phyloP scores from a whole-genome alignment of 1,140 invertebrate species.

The Ladona fulva region DNA sequence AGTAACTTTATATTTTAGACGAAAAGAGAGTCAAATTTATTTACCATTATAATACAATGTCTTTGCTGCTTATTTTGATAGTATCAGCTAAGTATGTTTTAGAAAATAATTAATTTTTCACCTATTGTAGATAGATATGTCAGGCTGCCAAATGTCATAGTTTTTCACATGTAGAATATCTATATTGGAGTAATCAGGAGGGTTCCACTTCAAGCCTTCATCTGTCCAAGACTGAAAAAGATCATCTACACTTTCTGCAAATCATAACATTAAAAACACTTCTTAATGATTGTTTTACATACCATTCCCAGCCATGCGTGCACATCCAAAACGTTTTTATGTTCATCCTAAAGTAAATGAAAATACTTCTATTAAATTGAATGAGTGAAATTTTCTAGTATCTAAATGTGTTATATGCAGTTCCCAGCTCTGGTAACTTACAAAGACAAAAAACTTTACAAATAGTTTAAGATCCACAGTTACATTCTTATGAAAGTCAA shows the following conservation, averaged over 20 bases:
- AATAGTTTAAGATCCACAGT: not conserved
- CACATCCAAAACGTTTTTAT: slow-evolving; percentile 29
- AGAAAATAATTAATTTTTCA: not conserved
- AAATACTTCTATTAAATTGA: too few relatives aligned
- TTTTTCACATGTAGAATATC: slow-evolving; percentile 32
- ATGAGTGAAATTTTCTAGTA: too few relatives aligned
- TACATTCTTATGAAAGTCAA: not conserved
- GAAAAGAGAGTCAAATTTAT: too few relatives aligned
- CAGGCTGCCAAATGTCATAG: slow-evolving; percentile 39
- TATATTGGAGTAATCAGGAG: slow-evolving; percentile 36
- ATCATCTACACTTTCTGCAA: slow-evolving; percentile 14
- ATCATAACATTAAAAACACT: not conserved
- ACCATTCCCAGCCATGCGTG: slow-evolving; percentile 24
- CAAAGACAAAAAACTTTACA: not conserved
- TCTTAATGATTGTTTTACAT: slow-evolving; percentile 29
- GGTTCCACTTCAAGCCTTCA: slow-evolving; percentile 39
- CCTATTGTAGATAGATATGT: slow-evolving; percentile 38
- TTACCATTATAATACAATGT: too few relatives aligned
- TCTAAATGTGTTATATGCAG: too few relatives aligned
- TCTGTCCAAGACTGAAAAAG: slow-evolving; percentile 37
- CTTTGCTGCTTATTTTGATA: too few relatives aligned
- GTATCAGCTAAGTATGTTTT: slow-evolving; percentile 27
- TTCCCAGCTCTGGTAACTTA: not conserved
- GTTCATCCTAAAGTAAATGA: slow-evolving; percentile 16
- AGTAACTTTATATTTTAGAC: too few relatives aligned